These are phyloP conservation scores for Ethmia dodecea DNA, from an alignment of 2,888 invertebrate species.

Conservation along the genomic window DNA sequence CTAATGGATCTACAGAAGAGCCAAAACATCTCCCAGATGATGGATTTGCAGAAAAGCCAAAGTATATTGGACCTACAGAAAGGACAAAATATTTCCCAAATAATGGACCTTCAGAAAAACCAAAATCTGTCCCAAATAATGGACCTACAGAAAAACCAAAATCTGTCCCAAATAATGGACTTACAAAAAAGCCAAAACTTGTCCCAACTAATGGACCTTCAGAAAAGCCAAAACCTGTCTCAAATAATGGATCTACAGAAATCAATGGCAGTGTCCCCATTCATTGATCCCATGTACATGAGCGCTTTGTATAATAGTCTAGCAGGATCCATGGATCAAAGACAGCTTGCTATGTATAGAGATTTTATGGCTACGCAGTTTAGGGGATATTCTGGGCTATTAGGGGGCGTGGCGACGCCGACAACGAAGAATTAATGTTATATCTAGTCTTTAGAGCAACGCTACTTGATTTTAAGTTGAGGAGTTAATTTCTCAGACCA, in stretches of 20 bases:
- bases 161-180: conserved; percentile 6
- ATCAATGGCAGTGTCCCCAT: conserved; percentile 31
- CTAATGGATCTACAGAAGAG: conserved; percentile 22
- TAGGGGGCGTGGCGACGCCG: conserved; percentile 51
- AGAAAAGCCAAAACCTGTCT: conserved; percentile 27
- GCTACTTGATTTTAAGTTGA: background rate
- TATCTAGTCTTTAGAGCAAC: background rate
- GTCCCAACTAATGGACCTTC: conserved; percentile 15
- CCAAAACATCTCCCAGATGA: conserved; percentile 29
- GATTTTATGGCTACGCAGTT: conserved; percentile 60
- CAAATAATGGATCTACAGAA: conserved; percentile 41
- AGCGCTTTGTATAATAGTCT: conserved; percentile 54
- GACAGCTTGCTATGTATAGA: conserved; percentile 62
- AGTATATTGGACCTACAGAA: conserved; percentile 14
- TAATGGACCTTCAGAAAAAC: conserved; percentile 25
- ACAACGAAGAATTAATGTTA: conserved; percentile 57
- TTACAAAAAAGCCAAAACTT: conserved; percentile 8
- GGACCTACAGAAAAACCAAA: conserved; percentile 29
- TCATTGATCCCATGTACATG: conserved; percentile 61
- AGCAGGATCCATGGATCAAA: conserved; percentile 57
- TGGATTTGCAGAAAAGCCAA: conserved; percentile 37
- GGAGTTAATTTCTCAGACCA: too few relatives aligned
- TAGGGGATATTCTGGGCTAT: conserved; percentile 45
- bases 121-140: conserved; percentile 31
- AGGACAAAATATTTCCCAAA: conserved; percentile 3